Evolutionary conservation across 2,797 vertebrate species (phyloP), one percentile per base, ranked within the genome.

Genomic region (Telmatherina bonti): DNA sequence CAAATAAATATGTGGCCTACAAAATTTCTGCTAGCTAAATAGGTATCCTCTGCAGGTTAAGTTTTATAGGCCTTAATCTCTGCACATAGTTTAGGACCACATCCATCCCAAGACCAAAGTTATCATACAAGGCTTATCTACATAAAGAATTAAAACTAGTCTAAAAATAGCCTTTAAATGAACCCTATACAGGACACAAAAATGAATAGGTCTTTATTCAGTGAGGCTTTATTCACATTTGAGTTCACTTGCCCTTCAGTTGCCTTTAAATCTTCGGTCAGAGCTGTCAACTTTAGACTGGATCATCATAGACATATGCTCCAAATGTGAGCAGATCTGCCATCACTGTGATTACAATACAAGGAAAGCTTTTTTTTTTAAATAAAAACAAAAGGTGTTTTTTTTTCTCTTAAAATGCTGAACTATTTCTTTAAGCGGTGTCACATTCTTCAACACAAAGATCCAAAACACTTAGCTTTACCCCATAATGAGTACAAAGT

Each of bases 371-470:
- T 7, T 2, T 7, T 43, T 6, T 20, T 20, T 43, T 36, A 36
- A 51, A 64, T 11, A 27, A 54, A 36, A 36, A 29, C 41, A 65
- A 36, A 12, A 43, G n/a, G 27, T 55, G n/a, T 66, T n/a, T 55
- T 20, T 54, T 66, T 55, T 65, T 27, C n/a, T 57, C 29, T 54
- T 63, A 58, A 67, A 73, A 69, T 58, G 56, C 5, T 27, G 7
- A 80, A 70, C 69, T 74, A 24, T 53, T 73, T 36, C 54, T 68
- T 49, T 36, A 22, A 66, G 33, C 63, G 29, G 58, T 57, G 76
- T 72, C 33, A 60, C 22, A 49, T 26, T 59, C 43, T 38, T 51
- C 41, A 67, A 64, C 26, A 47, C 20, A 31, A 56, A 45, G 22
- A 36, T 45, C 13, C n/a, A 33, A 24, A 33, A 45, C 30, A 43